Conservation (phyloP, 1,140 invertebrate species). For the Drosophila guanche region DNA sequence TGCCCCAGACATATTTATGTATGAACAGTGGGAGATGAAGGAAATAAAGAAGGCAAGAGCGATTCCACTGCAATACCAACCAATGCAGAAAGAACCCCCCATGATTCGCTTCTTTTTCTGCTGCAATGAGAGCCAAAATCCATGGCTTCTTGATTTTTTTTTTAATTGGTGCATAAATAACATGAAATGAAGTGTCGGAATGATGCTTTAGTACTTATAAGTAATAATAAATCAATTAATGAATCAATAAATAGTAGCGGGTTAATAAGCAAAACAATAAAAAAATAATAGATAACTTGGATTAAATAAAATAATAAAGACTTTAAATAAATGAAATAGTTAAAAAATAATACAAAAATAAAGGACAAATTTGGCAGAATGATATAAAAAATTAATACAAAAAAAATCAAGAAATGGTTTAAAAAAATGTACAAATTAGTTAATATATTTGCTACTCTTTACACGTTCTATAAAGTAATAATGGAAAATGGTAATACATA, state of each 20-base stretch:
- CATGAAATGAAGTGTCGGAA: conserved; percentile 7
- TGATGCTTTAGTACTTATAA: neutral
- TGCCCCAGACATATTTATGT: conserved; percentile 60
- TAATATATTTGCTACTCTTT: too few relatives aligned
- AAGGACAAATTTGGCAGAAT: neutral
- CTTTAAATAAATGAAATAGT: too few relatives aligned
- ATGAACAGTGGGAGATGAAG: neutral
- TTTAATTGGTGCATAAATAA: conserved; percentile 56
- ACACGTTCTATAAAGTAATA: too few relatives aligned
- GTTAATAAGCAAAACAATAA: too few relatives aligned
- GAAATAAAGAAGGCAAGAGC: conserved; percentile 21
- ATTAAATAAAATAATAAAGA: too few relatives aligned
- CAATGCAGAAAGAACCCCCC: conserved; percentile 13
- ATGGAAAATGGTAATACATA: too few relatives aligned
- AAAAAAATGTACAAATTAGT: neutral
- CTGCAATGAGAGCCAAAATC: too few relatives aligned
- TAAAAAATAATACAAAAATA: too few relatives aligned
- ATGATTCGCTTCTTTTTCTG: conserved; percentile 21
- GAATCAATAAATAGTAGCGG: too few relatives aligned
- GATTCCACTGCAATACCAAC: conserved; percentile 45
- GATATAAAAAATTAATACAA: neutral
- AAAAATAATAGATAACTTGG: too few relatives aligned
- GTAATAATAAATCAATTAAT: too few relatives aligned
- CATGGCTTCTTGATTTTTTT: conserved; percentile 1
- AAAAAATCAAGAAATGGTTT: neutral